These are phyloP conservation scores for Dicyrtomina minuta DNA, from an alignment of 2,888 invertebrate species.

Conservation along the genomic window DNA sequence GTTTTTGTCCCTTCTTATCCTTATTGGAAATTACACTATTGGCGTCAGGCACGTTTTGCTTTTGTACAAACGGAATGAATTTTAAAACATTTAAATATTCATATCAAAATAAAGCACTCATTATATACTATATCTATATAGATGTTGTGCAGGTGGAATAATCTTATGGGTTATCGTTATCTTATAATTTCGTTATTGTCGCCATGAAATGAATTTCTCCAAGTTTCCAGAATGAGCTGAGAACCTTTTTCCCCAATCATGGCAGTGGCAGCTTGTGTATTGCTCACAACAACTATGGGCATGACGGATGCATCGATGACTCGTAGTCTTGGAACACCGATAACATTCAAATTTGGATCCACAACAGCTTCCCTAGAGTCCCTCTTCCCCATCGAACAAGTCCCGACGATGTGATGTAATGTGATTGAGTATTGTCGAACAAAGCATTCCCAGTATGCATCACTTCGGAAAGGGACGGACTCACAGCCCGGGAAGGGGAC, in stretches of 20 bases:
- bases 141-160: too few relatives aligned
- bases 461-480: conserved; percentile 37
- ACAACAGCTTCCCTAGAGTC: conserved; percentile 45
- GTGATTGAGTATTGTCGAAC: conserved; percentile 44
- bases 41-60: too few relatives aligned
- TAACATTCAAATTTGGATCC: conserved; percentile 44
- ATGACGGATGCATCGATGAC: conserved; percentile 45
- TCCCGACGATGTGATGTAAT: conserved; percentile 43
- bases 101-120: too few relatives aligned
- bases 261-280: conserved; percentile 24
- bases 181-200: conserved; percentile 11
- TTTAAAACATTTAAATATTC: too few relatives aligned
- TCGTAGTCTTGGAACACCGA: conserved; percentile 41
- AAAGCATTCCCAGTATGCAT: conserved; percentile 47
- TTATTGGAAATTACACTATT: too few relatives aligned
- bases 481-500: conserved; percentile 36
- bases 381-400: conserved; percentile 45
- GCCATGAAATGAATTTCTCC: neutral
- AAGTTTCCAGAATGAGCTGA: neutral
- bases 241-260: conserved; percentile 34
- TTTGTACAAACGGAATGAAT: too few relatives aligned
- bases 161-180: too few relatives aligned
- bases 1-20: too few relatives aligned
- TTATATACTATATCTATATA: too few relatives aligned
- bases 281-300: conserved; percentile 42